phyloP scores from a whole-genome alignment of 2,888 invertebrate genomes.

The Agrochola lota region DNA sequence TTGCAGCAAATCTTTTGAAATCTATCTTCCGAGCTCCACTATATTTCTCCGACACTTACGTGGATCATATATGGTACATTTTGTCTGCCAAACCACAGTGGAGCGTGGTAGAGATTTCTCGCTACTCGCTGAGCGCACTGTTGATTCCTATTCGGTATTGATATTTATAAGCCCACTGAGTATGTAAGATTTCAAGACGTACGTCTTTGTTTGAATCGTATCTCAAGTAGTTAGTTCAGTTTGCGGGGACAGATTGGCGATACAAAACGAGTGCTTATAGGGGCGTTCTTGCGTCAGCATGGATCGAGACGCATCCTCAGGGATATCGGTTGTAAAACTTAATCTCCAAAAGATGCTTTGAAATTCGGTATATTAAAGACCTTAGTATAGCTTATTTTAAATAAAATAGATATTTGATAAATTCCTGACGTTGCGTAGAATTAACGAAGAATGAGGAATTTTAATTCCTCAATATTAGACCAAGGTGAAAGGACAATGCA shows the following conservation, averaged over 20 bases:
- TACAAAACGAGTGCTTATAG: conserved; percentile 2
- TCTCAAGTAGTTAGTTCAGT: conserved; percentile 1
- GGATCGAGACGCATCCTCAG: background rate
- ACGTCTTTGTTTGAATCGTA: conserved; percentile 4
- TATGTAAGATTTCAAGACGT: background rate
- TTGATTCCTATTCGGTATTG: background rate
- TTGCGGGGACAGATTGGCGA: conserved; percentile 21
- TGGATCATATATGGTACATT: conserved; percentile 49
- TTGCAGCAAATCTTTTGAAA: conserved; percentile 29
- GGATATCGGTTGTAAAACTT: background rate
- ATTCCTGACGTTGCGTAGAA: background rate
- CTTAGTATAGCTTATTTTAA: background rate
- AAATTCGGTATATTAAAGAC: background rate
- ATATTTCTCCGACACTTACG: conserved; percentile 28
- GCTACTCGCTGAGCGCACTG: background rate
- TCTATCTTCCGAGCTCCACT: conserved; percentile 28
- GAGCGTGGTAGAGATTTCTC: conserved; percentile 14
- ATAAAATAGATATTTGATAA: background rate
- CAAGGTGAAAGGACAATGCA: conserved; percentile 1
- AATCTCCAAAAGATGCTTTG: background rate
- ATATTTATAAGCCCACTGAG: background rate
- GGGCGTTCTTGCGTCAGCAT: background rate
- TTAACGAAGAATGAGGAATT: background rate
- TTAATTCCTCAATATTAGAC: background rate
- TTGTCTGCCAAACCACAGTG: conserved; percentile 41